A percentile compares a stretch with the other conserved stretches of the same genome.
Evolutionary conservation across 2,797 vertebrate species (phyloP).

Genomic region (Gambelia wislizenii): DNA sequence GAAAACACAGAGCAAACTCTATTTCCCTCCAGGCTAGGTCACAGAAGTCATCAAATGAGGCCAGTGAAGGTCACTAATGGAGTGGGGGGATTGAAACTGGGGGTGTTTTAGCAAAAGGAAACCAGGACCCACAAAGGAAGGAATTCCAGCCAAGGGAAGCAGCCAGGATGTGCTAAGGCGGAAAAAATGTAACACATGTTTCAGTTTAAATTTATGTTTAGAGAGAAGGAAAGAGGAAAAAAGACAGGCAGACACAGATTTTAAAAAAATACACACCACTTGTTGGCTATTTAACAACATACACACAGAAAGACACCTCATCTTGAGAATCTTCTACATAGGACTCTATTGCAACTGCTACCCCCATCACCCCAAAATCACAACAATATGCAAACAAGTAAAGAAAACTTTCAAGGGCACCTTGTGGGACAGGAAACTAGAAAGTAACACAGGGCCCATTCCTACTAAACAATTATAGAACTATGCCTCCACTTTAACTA

Average conservation of each 20-base stretch:
- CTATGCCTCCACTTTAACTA: neutral
- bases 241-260: neutral
- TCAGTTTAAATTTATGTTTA: slow-evolving; percentile 23
- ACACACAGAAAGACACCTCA: neutral
- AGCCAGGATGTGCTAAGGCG: slow-evolving; percentile 39
- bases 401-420: no score
- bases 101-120: slow-evolving; percentile 31
- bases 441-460: no score
- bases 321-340: no score
- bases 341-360: no score
- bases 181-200: slow-evolving; percentile 37
- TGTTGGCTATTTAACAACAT: neutral
- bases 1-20: no score
- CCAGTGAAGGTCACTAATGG: neutral
- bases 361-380: neutral
- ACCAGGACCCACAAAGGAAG: slow-evolving; percentile 10
- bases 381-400: neutral
- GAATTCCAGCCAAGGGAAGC: slow-evolving; percentile 18
- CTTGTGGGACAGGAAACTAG: no score
- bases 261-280: no score
- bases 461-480: no score
- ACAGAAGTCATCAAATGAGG: neutral
- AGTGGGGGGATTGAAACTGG: neutral
- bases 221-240: neutral
- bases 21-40: neutral